phyloP scores from a whole-genome alignment of 2,797 vertebrate genomes.

The Catharus ustulatus region DNA sequence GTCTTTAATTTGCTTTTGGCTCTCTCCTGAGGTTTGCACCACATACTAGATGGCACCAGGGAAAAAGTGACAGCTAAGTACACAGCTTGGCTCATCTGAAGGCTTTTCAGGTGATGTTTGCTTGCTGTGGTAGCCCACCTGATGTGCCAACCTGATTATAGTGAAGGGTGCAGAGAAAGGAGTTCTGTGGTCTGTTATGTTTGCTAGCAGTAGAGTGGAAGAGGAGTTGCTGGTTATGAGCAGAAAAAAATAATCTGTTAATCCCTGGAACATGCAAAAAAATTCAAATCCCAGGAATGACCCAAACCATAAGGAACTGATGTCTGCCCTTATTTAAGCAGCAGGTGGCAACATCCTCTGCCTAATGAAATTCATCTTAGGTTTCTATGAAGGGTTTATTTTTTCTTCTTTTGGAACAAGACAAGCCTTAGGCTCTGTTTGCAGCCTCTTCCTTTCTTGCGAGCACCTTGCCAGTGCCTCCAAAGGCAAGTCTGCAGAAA shows the following conservation, averaged over 20 bases:
- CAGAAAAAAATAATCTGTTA: neutral
- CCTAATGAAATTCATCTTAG: neutral
- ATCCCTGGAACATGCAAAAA: neutral
- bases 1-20: neutral
- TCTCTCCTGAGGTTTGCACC: accelerated
- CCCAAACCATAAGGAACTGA: neutral
- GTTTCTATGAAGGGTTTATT: neutral
- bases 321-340: neutral
- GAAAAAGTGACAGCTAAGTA: neutral
- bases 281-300: neutral
- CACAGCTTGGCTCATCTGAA: neutral
- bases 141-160: neutral
- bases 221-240: neutral
- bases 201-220: neutral
- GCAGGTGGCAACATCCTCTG: conserved; percentile 52
- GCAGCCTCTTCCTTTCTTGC: neutral
- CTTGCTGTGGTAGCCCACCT: neutral
- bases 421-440: neutral
- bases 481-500: neutral
- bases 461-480: neutral
- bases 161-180: neutral
- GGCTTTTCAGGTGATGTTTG: neutral
- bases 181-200: neutral
- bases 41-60: neutral
- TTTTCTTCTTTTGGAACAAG: neutral